phyloP scores from a whole-genome alignment of 2,888 invertebrate species.

The Lasius platythorax region DNA sequence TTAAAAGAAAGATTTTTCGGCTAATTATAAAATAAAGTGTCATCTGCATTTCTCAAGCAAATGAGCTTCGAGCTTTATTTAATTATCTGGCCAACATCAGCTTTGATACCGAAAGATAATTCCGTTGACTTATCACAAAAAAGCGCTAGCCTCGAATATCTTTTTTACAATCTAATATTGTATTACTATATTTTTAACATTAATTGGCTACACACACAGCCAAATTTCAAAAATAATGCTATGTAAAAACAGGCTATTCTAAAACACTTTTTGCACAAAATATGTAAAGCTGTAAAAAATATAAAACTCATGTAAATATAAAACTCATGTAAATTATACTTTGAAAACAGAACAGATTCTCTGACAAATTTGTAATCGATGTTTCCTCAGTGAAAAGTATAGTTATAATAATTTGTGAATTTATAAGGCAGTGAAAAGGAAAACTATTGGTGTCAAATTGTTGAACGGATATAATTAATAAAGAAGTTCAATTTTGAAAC shows the following conservation, averaged over 20 bases:
- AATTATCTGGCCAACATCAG: neutral
- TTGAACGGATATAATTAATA: constrained; percentile 10
- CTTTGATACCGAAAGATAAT: neutral
- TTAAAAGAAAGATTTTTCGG: neutral
- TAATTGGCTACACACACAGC: neutral
- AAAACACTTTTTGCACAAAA: neutral
- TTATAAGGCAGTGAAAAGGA: constrained; percentile 15
- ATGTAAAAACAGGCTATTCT: neutral
- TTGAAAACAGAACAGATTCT: neutral
- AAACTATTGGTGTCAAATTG: neutral
- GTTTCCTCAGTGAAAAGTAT: neutral
- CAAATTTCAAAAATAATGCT: neutral
- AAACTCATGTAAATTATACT: neutral
- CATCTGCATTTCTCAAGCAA: neutral
- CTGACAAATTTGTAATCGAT: neutral
- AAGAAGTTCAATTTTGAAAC: neutral
- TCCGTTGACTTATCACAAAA: neutral
- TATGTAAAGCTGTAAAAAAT: neutral
- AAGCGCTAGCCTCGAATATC: neutral
- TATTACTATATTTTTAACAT: neutral
- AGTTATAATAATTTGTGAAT: neutral
- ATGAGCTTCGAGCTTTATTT: neutral
- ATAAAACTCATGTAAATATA: neutral
- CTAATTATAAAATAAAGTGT: neutral
- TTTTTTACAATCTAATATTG: neutral